Evolutionary conservation across 1,140 invertebrate genomes (phyloP), one percentile per base, ranked within the genome.

Genomic region (Neelides sp.): DNA sequence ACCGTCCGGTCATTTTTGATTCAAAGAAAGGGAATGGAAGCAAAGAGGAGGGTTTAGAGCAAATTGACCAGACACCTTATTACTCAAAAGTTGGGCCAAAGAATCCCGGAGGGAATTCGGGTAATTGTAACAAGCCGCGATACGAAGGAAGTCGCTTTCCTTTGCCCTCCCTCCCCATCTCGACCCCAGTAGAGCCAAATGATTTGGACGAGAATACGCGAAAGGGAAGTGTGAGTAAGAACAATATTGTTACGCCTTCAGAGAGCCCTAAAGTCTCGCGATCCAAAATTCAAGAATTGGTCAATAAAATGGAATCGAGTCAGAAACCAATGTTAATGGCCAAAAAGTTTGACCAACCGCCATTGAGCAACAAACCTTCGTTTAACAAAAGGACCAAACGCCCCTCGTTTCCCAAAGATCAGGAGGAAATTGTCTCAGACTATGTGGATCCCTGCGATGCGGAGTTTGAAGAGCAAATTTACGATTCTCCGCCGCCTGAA

Each of bases 381-480:
- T 12, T 3, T 13, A 39, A 27, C 22, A 26, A 32, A 19, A 36
- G 17, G 12, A 52, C n/a, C 7, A 46, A 40, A n/a, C 8, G 50
- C 28, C 41, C 34, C 39, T 40, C 37, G 10, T 30, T 22, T 12
- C 22, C 27, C 32, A 51, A 53, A 52, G 27, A 55, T 22, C 10
- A 47, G 13, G 55, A 61, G 10, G 30, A 52, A 1, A 32, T 50
- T 20, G 36, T 61, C 2, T 50, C 55, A 1, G 59, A 61, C 28
- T 61, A 61, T 37, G 43, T 61, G 7, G 55, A 61, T 44, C 59
- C 59, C 0, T 57, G 55, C 27, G 59, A 61, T 44, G 55, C 50
- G 3, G 55, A 61, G 19, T 60, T 57, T 41, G 54, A 57, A 8
- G 59, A 61, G 30, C 55, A 61, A 42, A 61, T 61, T 22, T 61